Base-by-base conservation (phyloP, 1,140 invertebrate species). In the Gonatopus flavifemur region DNA sequence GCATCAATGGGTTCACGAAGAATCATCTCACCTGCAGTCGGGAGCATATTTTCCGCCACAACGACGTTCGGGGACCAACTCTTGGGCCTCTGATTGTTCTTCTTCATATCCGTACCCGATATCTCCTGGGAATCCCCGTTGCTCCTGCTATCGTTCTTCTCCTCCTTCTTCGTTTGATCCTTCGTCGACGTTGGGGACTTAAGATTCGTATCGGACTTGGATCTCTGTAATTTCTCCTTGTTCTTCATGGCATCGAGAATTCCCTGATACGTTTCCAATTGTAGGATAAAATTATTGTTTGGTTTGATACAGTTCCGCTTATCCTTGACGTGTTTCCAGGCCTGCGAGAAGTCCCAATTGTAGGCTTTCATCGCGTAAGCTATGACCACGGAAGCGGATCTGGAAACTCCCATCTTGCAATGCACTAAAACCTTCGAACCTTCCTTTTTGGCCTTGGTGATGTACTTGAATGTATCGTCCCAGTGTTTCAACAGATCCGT, bases 401-500 rank as follows among this genome's bases (percentile, higher is more conserved):
- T 82, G 70, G 94, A 97, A n/a, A 98, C 91, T 5, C 96, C 96
- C 94, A 98, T 98, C 79, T 98, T 98, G 77, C 96, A 98, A 71
- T 98, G 96, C 21, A 98, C 96, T 41, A 98, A 77, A 18, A 97
- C 93, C 77, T 95, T 94, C 9, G 90, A 94, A 13, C 90, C 89
- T 64, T 91, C 86, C 56, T 91, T 87, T 72, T 88, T 93, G 15
- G 95, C 95, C 77, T 92, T 89, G 50, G 86, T 88, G 69, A 99
- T 98, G 77, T 98, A 99, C 70, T 93, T 93, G 78, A 89, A 97
- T 16, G 96, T 98, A 69, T 94, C 88, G 69, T 98, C 94, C 94
- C 96, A 98, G 70, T 98, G 90, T 73, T 93, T 94, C 3, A 98
- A 79, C 45, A 99, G 81, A 76, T 98, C 93, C 31, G 95, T 96